Base-by-base conservation (phyloP, 2,113 vertebrate genomes). In the Panthera uncia region DNA sequence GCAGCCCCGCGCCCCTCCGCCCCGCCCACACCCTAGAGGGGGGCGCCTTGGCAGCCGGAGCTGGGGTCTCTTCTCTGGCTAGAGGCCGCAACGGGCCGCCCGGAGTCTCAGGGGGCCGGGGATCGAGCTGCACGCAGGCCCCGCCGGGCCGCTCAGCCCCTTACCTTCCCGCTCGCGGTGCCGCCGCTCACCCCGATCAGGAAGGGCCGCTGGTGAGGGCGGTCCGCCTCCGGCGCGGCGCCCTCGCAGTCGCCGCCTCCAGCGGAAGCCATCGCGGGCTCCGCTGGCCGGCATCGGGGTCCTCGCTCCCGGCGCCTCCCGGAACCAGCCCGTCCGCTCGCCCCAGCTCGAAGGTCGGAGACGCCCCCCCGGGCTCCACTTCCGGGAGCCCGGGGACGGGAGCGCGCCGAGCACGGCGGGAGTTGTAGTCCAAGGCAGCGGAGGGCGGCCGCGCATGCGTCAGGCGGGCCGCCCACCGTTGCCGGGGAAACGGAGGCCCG, bases 151-250 rank as follows among this genome's bases (percentile, higher is more conserved):
- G 41, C 71, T 11, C 55, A 12, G 91, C 33, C 81, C 84, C 95
- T 97, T 94, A 99, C 99, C 99, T 99, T 99, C 38, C 99, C 99
- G 95, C 99, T 99, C 79, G 99, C 99, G 0, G 99, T 99, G 97
- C 99, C 99, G 80, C 99, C 99, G 98, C 99, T 99, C 57, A 99
- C 99, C 1, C 99, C 99, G 88, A 99, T 99, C 2, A 99, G 98
- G 97, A 99, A 99, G 2, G 99, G 99, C 19, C 98, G 98, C 50
- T 99, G 99, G n/a, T 98, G 99, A 16, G 99, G 98, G 27, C 99
- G 99, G 73, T 99, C 99, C 1, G 96, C 82, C 41, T 99, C 99
- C 5, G 98, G 97, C 23, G 57, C 86, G 12, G 83, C 38, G 78
- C 66, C 91, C 65, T 86, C 80, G 74, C 84, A 23, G 94, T 89